A percentile compares a stretch with the other conserved stretches of the same genome.
phyloP scores from a whole-genome alignment of 2,888 invertebrate species.

The Candidula unifasciata region DNA sequence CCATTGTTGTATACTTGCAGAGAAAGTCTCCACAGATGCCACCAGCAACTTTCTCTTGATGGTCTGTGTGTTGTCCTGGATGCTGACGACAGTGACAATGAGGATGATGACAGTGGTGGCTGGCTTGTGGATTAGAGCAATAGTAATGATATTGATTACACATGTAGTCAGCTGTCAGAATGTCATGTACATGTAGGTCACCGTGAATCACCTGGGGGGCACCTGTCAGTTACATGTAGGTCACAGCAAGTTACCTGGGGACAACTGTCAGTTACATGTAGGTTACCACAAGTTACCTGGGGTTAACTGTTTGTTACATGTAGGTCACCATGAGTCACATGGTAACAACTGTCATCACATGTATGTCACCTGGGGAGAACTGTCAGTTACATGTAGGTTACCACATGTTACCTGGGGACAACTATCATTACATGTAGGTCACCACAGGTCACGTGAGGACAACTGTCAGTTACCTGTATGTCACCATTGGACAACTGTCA shows the following conservation, averaged over 20 bases:
- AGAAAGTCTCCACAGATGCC: constrained; percentile 14
- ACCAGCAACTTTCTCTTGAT: neutral
- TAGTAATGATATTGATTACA: neutral
- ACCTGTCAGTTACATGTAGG: neutral
- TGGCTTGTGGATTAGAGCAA: neutral
- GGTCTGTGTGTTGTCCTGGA: constrained; percentile 18
- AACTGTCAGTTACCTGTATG: no score
- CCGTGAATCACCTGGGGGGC: neutral
- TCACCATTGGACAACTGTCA: no score
- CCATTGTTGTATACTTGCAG: neutral
- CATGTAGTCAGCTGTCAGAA: neutral
- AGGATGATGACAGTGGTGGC: neutral
- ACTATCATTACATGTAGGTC: no score
- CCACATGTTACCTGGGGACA: no score
- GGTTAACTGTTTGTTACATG: neutral
- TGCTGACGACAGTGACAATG: neutral
- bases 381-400: no score
- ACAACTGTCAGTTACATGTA: neutral
- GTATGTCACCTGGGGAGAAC: no score
- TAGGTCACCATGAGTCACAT: no score
- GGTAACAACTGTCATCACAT: no score
- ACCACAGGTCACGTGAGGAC: neutral
- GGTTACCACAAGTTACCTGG: neutral
- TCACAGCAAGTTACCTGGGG: neutral
- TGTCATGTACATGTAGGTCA: neutral